phyloP scores from a whole-genome alignment of 2,888 invertebrate species.

The Syrphus vitripennis region DNA sequence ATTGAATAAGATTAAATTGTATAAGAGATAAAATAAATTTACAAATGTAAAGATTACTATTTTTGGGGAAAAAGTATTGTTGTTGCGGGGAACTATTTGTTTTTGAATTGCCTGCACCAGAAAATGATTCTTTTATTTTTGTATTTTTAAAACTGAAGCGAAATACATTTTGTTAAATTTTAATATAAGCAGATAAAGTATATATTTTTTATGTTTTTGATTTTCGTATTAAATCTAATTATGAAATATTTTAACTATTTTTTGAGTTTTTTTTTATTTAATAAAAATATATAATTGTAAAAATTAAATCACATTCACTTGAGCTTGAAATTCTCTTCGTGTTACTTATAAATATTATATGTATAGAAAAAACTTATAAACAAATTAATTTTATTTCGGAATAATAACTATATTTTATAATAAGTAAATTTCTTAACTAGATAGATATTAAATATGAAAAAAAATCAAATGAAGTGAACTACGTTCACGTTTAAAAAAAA shows the following conservation, averaged over 20 bases:
- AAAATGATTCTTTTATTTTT: neutral
- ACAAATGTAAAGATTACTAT: slow-evolving; percentile 25
- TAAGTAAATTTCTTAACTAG: neutral
- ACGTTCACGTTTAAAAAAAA: slow-evolving; percentile 40
- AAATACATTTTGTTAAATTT: neutral
- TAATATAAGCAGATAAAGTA: slow-evolving; percentile 4
- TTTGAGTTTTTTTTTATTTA: slow-evolving; percentile 42
- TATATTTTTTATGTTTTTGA: neutral
- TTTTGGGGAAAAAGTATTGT: neutral
- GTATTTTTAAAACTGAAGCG: slow-evolving; percentile 1
- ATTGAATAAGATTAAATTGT: neutral
- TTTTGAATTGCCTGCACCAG: slow-evolving; percentile 45
- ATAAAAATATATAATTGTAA: slow-evolving; percentile 65
- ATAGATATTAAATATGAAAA: slow-evolving; percentile 22
- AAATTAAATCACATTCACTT: slow-evolving; percentile 72
- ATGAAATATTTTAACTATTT: slow-evolving; percentile 62
- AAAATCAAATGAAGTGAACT: slow-evolving; percentile 53
- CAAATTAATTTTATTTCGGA: slow-evolving; percentile 22
- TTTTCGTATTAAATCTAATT: slow-evolving; percentile 41
- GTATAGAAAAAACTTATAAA: slow-evolving; percentile 31
- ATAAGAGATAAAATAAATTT: slow-evolving; percentile 42
- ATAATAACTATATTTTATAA: slow-evolving; percentile 3
- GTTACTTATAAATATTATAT: slow-evolving; percentile 52
- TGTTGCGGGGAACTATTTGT: neutral
- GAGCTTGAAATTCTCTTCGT: slow-evolving; percentile 71